Percentiles rank a stretch among this genome's conserved stretches.
Conservation (phyloP, 2,113 vertebrate genomes). For the Scolopax mira region DNA sequence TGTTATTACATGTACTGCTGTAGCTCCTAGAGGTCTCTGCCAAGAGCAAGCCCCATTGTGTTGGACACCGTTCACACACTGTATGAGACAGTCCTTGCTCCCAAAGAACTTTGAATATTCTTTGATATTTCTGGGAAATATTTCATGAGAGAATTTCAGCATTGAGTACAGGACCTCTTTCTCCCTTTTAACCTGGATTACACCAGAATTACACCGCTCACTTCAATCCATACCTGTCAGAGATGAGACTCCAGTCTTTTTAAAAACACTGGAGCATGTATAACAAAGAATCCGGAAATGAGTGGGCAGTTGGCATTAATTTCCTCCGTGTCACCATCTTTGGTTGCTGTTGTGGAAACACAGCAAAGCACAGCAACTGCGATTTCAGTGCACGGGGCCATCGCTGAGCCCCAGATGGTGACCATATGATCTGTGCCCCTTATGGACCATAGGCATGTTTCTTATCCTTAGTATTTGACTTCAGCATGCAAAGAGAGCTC, state of each 20-base stretch:
- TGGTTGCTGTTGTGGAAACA: slow-evolving; percentile 38
- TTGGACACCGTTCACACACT: slow-evolving; percentile 43
- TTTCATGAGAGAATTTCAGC: slow-evolving; percentile 27
- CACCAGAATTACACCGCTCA: not conserved
- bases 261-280: not conserved
- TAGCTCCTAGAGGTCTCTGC: slow-evolving; percentile 44
- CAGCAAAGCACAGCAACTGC: slow-evolving; percentile 21
- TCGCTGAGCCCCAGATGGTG: slow-evolving; percentile 43
- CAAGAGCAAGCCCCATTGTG: slow-evolving; percentile 51
- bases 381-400: slow-evolving; percentile 6
- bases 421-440: slow-evolving; percentile 43
- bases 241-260: not conserved
- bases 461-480: slow-evolving; percentile 1
- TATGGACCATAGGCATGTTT: not conserved
- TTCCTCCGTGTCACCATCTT: slow-evolving; percentile 44
- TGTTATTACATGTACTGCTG: slow-evolving; percentile 52
- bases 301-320: slow-evolving; percentile 38
- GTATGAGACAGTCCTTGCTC: slow-evolving; percentile 52
- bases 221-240: not conserved
- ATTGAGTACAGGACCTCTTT: not conserved
- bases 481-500: not conserved
- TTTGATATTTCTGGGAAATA: slow-evolving; percentile 53
- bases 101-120: slow-evolving; percentile 47
- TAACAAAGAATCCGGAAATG: slow-evolving; percentile 32
- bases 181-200: slow-evolving; percentile 17